These are phyloP conservation scores for Hippolais icterina DNA, from an alignment of 2,113 vertebrate genomes.

Conservation along the genomic window DNA sequence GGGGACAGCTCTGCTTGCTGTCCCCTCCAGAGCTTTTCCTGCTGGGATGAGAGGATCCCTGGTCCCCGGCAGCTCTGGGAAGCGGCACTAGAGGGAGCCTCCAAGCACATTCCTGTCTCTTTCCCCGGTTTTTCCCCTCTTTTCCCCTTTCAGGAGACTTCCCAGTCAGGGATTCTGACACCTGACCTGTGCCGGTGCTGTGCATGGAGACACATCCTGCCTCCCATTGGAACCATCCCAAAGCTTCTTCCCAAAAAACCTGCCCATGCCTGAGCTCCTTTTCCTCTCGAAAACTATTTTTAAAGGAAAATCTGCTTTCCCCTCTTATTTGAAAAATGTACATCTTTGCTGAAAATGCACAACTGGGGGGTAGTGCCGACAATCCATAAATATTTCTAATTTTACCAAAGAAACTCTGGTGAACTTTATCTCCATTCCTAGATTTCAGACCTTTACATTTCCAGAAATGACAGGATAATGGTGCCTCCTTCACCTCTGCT, in stretches of 20 bases:
- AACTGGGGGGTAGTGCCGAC: fast-evolving
- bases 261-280: not conserved
- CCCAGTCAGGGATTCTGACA: not conserved
- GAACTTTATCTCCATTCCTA: not conserved
- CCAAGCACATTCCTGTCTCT: fast-evolving
- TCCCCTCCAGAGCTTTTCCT: not conserved
- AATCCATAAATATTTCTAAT: not conserved
- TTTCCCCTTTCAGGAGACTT: not conserved
- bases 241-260: not conserved
- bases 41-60: fast-evolving
- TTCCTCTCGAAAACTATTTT: not conserved
- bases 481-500: not conserved
- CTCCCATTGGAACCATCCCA: no score
- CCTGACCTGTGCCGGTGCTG: not conserved
- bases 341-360: not conserved
- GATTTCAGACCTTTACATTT: not conserved
- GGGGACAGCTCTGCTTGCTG: fast-evolving
- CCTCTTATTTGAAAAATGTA: fast-evolving
- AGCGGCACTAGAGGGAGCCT: constrained; percentile 7
- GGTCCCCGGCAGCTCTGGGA: not conserved
- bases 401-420: not conserved
- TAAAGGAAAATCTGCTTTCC: not conserved
- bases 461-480: not conserved
- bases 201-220: not conserved
- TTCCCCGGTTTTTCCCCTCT: fast-evolving